Percentiles rank a stretch among this genome's conserved stretches.
Evolutionary conservation across 1,140 invertebrate genomes (phyloP).

Genomic region (Grapholita molesta): DNA sequence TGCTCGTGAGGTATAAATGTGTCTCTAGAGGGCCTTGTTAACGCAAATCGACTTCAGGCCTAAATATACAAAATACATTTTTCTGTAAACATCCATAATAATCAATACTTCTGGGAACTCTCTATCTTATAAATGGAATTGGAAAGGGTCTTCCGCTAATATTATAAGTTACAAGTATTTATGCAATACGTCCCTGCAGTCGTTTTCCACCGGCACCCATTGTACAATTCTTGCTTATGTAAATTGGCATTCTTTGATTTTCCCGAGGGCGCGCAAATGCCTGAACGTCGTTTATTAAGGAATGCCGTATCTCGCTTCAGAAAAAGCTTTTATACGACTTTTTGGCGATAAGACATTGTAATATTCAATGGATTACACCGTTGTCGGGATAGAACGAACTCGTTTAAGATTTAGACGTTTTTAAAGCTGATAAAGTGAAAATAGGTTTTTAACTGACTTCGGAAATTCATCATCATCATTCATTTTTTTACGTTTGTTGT

Average conservation of each 20-base stretch:
- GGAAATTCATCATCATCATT: not conserved
- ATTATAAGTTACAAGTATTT: too few relatives aligned
- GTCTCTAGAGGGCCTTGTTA: too few relatives aligned
- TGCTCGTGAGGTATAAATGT: too few relatives aligned
- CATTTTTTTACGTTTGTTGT: not conserved
- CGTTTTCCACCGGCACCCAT: not conserved
- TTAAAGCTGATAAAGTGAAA: not conserved
- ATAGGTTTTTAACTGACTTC: not conserved
- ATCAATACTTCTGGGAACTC: too few relatives aligned
- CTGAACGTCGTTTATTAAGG: not conserved
- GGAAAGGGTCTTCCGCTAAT: too few relatives aligned
- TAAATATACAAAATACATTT: too few relatives aligned
- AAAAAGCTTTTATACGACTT: not conserved
- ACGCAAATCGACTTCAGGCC: too few relatives aligned
- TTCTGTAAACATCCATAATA: too few relatives aligned
- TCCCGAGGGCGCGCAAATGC: not conserved
- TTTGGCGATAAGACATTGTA: not conserved
- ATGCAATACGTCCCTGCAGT: not conserved
- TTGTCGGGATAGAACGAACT: not conserved
- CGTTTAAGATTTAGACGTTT: not conserved
- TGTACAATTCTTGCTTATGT: constrained; percentile 1
- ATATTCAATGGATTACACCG: not conserved
- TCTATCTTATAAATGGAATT: too few relatives aligned
- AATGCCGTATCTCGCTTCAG: not conserved
- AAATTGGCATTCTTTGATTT: constrained; percentile 11